Base-by-base conservation (phyloP, 2,113 vertebrate genomes). In the Pristiophorus japonicus region DNA sequence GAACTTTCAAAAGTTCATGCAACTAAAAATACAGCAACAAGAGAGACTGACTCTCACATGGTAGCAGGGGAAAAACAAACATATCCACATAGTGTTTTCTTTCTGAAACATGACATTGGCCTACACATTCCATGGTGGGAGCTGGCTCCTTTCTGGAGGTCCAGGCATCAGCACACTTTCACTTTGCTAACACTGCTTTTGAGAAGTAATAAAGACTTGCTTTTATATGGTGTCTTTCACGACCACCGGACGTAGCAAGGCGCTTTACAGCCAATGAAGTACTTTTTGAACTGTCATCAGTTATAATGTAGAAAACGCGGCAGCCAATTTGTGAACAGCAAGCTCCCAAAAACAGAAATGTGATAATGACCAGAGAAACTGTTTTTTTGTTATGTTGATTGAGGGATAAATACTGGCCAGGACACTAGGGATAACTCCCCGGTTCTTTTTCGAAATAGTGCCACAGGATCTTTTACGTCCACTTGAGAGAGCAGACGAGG, bases 1-100 rank as follows among this genome's bases (percentile, higher is more conserved):
- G 93, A 94, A 70, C 42, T 94, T 70, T 24, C 42, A 30, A 70
- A 94, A 45, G 66, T 67, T 94, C 93, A 70, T 51, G 22, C 45
- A 67, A 94, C 93, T 94, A 94, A 94, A 66, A 94, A 66, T 66
- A 94, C n/a, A 66, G 63, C 3, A 45, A 30, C 20, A 45, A 94
- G 55, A 20, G 88, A 62, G 62, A 94, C 59, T 8, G 8, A 16
- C 65, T 34, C 45, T 67, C 38, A 70, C 42, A 30, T 0, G 1
- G 93, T 51, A 66, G 63, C 65, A 45, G 65, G 91, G 42, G 91
- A 20, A 67, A 65, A 42, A 51, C 38, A 94, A 51, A 70, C 24
- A 94, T 34, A 90, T 51, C 51, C 66, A 51, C 42, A 45, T 11
- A 38, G 88, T 59, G 55, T 63, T 38, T 92, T 63, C 59, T 38